A percentile compares a stretch with the other conserved stretches of the same genome.
Conservation (phyloP, 2,797 vertebrate species). For the Luscinia megarhynchos region DNA sequence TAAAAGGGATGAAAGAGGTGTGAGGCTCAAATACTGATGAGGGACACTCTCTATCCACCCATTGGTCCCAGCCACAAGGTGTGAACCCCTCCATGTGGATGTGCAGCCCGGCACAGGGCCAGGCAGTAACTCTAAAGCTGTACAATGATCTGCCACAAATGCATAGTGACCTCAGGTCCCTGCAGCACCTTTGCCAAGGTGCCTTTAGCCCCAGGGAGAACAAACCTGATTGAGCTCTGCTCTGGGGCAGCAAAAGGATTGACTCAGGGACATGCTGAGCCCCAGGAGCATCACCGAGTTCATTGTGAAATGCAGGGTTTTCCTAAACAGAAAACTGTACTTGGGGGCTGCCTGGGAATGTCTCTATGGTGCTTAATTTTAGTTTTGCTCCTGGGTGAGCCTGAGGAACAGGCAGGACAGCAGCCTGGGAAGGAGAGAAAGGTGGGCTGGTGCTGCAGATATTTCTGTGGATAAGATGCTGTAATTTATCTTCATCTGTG, state of each 20-base stretch:
- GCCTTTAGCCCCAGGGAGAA: neutral
- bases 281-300: neutral
- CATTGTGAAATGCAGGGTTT: neutral
- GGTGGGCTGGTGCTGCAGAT: neutral
- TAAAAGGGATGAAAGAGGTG: neutral
- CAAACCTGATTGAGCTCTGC: accelerated
- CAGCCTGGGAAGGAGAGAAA: neutral
- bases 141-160: neutral
- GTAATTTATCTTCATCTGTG: neutral
- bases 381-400: neutral
- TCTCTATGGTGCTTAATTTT: neutral
- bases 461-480: neutral
- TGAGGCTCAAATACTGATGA: neutral
- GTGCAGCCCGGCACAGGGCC: neutral
- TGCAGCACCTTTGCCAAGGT: neutral
- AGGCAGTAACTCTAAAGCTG: neutral
- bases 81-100: accelerated
- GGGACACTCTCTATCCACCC: neutral
- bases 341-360: neutral
- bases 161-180: accelerated
- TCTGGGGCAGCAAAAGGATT: neutral
- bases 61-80: neutral
- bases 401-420: accelerated
- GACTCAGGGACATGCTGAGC: neutral
- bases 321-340: neutral